These are phyloP conservation scores for Acanthisitta chloris DNA, from an alignment of 2,113 vertebrate species.

Conservation along the genomic window DNA sequence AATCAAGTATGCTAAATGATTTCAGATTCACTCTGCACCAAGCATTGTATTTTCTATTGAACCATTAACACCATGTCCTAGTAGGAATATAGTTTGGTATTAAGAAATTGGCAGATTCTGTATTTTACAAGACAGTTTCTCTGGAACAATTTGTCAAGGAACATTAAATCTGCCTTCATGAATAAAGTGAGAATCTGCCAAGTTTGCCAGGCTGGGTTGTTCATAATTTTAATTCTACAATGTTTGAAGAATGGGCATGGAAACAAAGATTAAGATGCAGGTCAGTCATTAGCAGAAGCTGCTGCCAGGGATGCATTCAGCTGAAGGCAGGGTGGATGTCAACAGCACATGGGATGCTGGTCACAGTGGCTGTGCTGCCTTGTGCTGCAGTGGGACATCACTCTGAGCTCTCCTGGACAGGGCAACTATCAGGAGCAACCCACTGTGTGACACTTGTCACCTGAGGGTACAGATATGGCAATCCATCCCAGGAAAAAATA, in stretches of 20 bases:
- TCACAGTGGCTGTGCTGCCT: neutral
- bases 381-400: neutral
- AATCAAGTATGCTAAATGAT: slow-evolving; percentile 49
- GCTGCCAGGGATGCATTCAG: neutral
- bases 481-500: neutral
- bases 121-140: slow-evolving; percentile 30
- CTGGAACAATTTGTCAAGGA: neutral
- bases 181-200: neutral
- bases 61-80: slow-evolving; percentile 22
- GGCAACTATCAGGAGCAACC: neutral
- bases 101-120: neutral
- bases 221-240: neutral
- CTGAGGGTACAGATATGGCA: fast-evolving
- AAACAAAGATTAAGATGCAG: neutral
- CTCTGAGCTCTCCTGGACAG: neutral
- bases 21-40: slow-evolving; percentile 34
- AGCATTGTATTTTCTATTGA: slow-evolving; percentile 43
- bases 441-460: neutral
- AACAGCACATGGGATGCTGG: fast-evolving
- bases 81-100: neutral
- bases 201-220: neutral
- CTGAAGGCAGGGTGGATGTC: neutral
- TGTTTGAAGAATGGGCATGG: neutral
- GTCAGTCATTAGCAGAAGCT: neutral
- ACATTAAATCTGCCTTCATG: neutral